Evolutionary conservation across 2,888 invertebrate genomes (phyloP), one percentile per base, ranked within the genome.

Genomic region (Agrotis clavis): DNA sequence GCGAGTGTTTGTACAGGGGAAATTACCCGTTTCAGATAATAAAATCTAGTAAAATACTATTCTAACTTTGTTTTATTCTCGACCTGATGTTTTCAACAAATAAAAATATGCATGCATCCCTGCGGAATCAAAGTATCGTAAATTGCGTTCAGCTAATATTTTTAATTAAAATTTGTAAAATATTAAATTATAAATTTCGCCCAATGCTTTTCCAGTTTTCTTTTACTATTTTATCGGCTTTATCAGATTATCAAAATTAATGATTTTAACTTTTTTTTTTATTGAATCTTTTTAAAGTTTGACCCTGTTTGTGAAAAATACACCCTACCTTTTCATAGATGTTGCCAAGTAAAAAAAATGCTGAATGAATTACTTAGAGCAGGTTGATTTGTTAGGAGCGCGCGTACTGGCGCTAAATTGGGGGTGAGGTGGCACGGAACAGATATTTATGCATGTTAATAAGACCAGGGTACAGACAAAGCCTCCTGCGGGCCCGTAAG

Each of bases 391-490:
- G 92, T 92, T 92, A 87, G 82, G 87, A 90, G 83, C 91, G 87
- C 86, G 82, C 89, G 86, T 76, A 80, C 90, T 87, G 87, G 88
- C 86, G 87, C 78, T 90, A 92, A 92, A 92, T 92, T 92, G 90
- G 90, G 87, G 85, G 90, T 91, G 89, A 86, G 89, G 90, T 86
- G 86, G 88, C 84, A 87, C 91, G 85, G 89, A 88, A 86, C 88
- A 90, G 92, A 94, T 95, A 94, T 95, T 95, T 95, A 95, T 94
- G 95, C 92, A 91, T 93, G 93, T 94, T 95, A 95, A 94, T 95
- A 95, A 94, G 93, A 92, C 91, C 88, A 86, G 82, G 89, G 89
- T 73, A 65, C 91, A 93, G 91, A 92, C 93, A 91, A 90, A 92
- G 92, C 94, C 93, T 92, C 90, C 90, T 87, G 74, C 68, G 77